A percentile compares a stretch with the other conserved stretches of the same genome.
These are phyloP conservation scores for Bubo blakistoni DNA, from an alignment of 2,113 vertebrate species.

Conservation along the genomic window DNA sequence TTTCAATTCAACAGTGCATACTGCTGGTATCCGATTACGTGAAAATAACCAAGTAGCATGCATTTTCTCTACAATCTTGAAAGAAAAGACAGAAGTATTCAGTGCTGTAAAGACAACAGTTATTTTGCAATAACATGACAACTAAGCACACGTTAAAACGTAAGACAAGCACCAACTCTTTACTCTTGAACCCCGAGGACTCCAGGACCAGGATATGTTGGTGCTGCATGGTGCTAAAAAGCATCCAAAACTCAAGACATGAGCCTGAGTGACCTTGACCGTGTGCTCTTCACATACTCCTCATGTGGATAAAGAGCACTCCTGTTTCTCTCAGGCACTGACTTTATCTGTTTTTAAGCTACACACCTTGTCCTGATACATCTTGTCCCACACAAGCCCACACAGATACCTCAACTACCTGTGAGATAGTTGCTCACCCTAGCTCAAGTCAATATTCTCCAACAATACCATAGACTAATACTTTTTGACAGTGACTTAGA, in stretches of 20 bases:
- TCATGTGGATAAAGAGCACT: background rate
- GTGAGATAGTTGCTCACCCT: background rate
- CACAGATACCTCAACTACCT: rapidly evolving
- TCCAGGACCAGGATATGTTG: background rate
- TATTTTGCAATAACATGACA: background rate
- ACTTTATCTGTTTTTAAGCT: background rate
- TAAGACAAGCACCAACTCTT: background rate
- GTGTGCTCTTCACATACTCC: background rate
- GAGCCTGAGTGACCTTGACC: background rate
- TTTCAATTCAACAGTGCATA: background rate
- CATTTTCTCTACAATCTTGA: background rate
- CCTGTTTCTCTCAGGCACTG: background rate
- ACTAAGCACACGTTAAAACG: background rate
- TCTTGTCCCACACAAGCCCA: background rate
- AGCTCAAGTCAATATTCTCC: background rate
- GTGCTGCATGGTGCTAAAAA: background rate
- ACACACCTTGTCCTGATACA: background rate
- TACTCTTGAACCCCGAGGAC: background rate
- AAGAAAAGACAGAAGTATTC: background rate
- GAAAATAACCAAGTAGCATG: background rate
- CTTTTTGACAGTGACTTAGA: background rate
- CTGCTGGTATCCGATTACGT: background rate
- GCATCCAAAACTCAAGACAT: background rate
- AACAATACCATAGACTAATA: background rate
- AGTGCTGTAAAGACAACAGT: background rate